Base-by-base conservation (phyloP, 2,888 invertebrate genomes). In the Aporophyla lueneburgensis region DNA sequence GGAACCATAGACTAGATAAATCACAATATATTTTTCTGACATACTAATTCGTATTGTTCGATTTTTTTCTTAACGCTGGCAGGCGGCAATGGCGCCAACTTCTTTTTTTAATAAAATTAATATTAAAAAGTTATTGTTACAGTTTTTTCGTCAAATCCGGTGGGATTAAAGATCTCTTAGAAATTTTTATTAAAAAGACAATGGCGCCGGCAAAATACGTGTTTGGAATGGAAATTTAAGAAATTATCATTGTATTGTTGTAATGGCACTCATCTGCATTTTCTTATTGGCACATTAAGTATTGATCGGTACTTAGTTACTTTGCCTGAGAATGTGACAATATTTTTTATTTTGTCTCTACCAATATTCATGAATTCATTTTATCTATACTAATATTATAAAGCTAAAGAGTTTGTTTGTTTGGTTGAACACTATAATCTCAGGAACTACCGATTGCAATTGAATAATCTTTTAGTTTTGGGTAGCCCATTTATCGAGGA, bases 111-210 rank as follows among this genome's bases (percentile, higher is more conserved):
- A 49, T 66, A 81, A 85, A 85, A 89, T 89, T 88, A 91, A 91
- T 91, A 89, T 93, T 93, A 88, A 93, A 89, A 88, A 85, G 85
- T 89, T 91, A 93, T 94, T 93, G 93, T 94, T 84, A 84, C 80
- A 87, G 27, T 33, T 74, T 78, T 82, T 92, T 84, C 91, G 90
- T 91, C 89, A 88, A 93, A 91, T 94, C 93, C 93, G 92, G 85
- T 92, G 92, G 94, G 93, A 91, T 92, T 86, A 58, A 66, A 81
- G 46, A 54, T 79, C 46, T 84, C 85, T 74, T 43, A 76, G 79
- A 87, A 91, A 93, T 92, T 91, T 87, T 86, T 88, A 83, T 86
- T 70, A 58, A 85, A 79, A 75, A 51, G 16, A 84, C 81, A 74
- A 72, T 92, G 94, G 93, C 93, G 94, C 93, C 93, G 84, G 65